A percentile compares a stretch with the other conserved stretches of the same genome.
Evolutionary conservation across 1,140 invertebrate genomes (phyloP).

Genomic region (Macrotrachela quadricornifera): DNA sequence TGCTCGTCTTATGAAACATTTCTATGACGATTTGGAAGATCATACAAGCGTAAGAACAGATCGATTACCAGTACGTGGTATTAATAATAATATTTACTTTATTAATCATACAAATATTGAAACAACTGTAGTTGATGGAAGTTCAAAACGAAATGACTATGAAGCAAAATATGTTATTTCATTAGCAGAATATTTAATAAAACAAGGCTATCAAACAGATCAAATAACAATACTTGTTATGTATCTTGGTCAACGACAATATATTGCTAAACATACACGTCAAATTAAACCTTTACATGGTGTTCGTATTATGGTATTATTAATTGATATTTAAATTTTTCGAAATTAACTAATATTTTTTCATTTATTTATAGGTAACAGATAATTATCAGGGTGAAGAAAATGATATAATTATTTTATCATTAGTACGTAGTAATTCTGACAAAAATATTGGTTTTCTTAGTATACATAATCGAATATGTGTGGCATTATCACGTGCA

Average conservation of each 20-base stretch:
- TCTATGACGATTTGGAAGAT: neutral
- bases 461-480: slow-evolving; percentile 48
- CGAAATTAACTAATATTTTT: too few species aligned
- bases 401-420: slow-evolving; percentile 56
- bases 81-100: slow-evolving; percentile 23
- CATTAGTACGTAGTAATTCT: slow-evolving; percentile 52
- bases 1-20: slow-evolving; percentile 11
- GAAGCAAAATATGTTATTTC: slow-evolving; percentile 23
- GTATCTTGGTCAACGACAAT: slow-evolving; percentile 22
- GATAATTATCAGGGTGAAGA: slow-evolving; percentile 54
- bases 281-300: too few species aligned
- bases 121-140: slow-evolving; percentile 15
- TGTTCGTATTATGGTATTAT: too few species aligned
- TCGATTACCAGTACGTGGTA: slow-evolving; percentile 11
- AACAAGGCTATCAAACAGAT: slow-evolving; percentile 19
- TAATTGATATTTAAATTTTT: too few species aligned
- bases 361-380: too few species aligned
- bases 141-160: slow-evolving; percentile 20
- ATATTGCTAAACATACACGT: too few species aligned
- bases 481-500: slow-evolving; percentile 59
- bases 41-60: too few species aligned
- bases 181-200: slow-evolving; percentile 22
- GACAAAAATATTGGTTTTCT: slow-evolving; percentile 51
- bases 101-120: slow-evolving; percentile 23
- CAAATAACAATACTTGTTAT: slow-evolving; percentile 30